phyloP scores from a whole-genome alignment of 2,888 invertebrate species.

The Pyrgus malvae region DNA sequence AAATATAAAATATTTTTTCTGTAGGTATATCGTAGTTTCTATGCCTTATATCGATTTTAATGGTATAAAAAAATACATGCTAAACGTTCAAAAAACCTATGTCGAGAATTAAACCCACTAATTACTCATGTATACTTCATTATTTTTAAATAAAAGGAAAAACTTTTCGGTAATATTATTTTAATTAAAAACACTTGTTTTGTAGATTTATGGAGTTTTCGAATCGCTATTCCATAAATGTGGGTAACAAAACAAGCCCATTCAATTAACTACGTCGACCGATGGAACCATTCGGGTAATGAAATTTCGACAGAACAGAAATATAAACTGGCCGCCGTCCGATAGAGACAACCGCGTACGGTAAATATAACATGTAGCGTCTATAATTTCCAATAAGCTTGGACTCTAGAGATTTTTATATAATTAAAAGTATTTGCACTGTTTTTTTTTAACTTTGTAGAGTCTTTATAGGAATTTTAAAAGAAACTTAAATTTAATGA shows the following conservation, averaged over 20 bases:
- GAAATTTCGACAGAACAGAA: conserved; percentile 51
- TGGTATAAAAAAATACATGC: no score
- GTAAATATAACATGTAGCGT: conserved; percentile 21
- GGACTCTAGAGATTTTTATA: conserved; percentile 3
- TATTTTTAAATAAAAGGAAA: no score
- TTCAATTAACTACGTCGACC: conserved; percentile 58
- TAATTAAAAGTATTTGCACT: neutral
- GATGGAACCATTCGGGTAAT: conserved; percentile 57
- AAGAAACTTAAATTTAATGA: no score
- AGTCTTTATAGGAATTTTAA: no score
- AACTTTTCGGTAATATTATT: no score
- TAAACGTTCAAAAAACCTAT: no score
- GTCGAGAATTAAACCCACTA: no score
- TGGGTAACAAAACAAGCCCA: conserved; percentile 57
- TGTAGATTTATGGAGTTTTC: conserved; percentile 12
- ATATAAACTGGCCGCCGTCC: conserved; percentile 31
- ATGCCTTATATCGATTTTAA: no score
- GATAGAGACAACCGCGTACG: conserved; percentile 20
- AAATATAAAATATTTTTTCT: no score
- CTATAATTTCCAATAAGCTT: conserved; percentile 16
- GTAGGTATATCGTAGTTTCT: no score
- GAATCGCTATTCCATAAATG: conserved; percentile 47
- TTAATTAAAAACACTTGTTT: neutral
- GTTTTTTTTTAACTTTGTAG: no score
- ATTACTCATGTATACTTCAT: no score